Evolutionary conservation across 2,113 vertebrate species (phyloP).

Genomic region (Toxotes chatareus): DNA sequence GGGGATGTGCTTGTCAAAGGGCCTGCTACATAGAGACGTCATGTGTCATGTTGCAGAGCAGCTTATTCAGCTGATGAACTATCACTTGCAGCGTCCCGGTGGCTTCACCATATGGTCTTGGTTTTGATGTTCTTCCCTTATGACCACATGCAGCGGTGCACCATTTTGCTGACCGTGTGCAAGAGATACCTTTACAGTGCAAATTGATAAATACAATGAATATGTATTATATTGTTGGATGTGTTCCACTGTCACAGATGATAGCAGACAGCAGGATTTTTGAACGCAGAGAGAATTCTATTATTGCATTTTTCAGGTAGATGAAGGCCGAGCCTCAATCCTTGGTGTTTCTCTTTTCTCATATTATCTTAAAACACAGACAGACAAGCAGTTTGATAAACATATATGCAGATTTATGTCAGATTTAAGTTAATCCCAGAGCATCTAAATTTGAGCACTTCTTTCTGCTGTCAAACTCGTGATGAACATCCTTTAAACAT

Average conservation of each 20-base stretch:
- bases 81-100: constrained; percentile 31
- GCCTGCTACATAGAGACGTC: constrained; percentile 33
- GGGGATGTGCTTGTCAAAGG: constrained; percentile 25
- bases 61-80: constrained; percentile 29
- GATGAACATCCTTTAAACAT: background rate
- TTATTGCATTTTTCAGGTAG: constrained; percentile 3
- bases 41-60: constrained; percentile 36
- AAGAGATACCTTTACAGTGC: background rate
- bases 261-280: background rate
- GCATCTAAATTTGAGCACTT: background rate
- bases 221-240: background rate
- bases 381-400: background rate
- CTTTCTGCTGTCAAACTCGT: background rate
- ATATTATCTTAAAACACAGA: background rate
- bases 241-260: background rate
- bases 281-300: constrained; percentile 5
- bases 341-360: background rate
- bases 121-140: constrained; percentile 28
- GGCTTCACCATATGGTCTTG: constrained; percentile 33
- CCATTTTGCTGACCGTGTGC: constrained; percentile 4
- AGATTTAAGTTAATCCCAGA: background rate
- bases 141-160: background rate
- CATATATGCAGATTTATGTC: background rate
- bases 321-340: background rate
- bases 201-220: background rate